Percentiles rank a stretch among this genome's conserved stretches.
Evolutionary conservation across 2,797 vertebrate genomes (phyloP).

Genomic region (Pantherophis alleghaniensis): DNA sequence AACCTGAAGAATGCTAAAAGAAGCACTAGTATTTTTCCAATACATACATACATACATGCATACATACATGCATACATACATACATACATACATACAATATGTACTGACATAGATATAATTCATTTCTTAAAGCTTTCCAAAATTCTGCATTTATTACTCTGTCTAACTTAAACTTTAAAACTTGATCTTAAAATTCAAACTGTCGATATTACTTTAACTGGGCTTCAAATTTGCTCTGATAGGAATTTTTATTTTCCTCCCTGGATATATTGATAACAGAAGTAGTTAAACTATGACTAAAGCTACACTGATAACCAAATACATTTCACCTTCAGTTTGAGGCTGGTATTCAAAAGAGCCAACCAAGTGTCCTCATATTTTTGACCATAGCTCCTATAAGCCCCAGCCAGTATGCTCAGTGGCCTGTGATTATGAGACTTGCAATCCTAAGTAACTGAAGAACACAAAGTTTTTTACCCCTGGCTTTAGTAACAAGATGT

Average conservation of each 20-base stretch:
- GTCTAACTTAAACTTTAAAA: background rate
- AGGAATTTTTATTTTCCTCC: background rate
- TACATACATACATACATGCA: background rate
- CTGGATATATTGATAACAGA: background rate
- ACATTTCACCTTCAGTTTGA: background rate
- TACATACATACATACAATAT: background rate
- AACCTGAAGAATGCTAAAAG: background rate
- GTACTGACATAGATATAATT: background rate
- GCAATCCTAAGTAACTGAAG: background rate
- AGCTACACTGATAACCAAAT: background rate
- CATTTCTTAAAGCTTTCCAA: background rate
- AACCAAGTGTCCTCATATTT: background rate
- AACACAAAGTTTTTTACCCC: background rate
- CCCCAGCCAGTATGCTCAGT: background rate
- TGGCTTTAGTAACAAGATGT: background rate
- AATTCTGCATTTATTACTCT: background rate
- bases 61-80: background rate
- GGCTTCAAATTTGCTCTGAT: background rate
- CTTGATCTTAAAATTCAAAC: background rate
- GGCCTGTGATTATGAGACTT: background rate
- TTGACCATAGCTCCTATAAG: background rate
- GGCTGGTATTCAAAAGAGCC: background rate
- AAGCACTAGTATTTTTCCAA: background rate
- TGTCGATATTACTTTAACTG: background rate
- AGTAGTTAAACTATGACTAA: background rate